Percentiles rank a stretch among this genome's conserved stretches.
These are phyloP conservation scores for Caenorhabditis remanei DNA, from an alignment of 1,140 invertebrate species.

Conservation along the genomic window DNA sequence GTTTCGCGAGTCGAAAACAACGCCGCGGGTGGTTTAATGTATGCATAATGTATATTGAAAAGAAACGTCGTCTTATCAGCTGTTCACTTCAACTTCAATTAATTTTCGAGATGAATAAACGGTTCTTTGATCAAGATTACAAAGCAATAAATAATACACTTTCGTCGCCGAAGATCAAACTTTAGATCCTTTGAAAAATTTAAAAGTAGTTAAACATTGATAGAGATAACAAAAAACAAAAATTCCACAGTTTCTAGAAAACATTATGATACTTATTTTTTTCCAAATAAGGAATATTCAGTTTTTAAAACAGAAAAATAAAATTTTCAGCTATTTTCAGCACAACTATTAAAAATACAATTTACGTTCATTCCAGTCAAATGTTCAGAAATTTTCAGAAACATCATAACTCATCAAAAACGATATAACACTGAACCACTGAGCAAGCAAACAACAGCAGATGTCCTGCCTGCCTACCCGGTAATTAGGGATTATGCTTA, in stretches of 20 bases:
- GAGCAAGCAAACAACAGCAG: too few species aligned
- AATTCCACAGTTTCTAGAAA: neutral
- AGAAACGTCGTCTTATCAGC: constrained; percentile 38
- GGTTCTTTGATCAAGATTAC: constrained; percentile 49
- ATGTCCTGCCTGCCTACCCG: too few species aligned
- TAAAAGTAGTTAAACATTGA: neutral
- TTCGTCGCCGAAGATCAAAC: neutral
- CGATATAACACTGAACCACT: too few species aligned
- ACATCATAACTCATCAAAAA: too few species aligned
- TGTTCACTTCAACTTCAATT: constrained; percentile 43
- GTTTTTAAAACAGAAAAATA: too few species aligned
- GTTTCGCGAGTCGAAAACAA: constrained; percentile 53
- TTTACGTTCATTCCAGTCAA: too few species aligned
- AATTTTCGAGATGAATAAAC: constrained; percentile 22
- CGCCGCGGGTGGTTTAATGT: constrained; percentile 44
- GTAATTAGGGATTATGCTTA: too few species aligned
- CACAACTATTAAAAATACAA: too few species aligned
- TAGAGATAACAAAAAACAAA: neutral
- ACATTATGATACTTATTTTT: too few species aligned
- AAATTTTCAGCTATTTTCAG: too few species aligned
- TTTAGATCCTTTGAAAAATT: neutral
- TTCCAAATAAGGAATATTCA: too few species aligned
- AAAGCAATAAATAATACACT: neutral
- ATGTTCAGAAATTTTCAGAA: too few species aligned
- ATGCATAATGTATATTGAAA: constrained; percentile 45